phyloP scores from a whole-genome alignment of 2,113 vertebrate species.

The Perognathus longimembris region DNA sequence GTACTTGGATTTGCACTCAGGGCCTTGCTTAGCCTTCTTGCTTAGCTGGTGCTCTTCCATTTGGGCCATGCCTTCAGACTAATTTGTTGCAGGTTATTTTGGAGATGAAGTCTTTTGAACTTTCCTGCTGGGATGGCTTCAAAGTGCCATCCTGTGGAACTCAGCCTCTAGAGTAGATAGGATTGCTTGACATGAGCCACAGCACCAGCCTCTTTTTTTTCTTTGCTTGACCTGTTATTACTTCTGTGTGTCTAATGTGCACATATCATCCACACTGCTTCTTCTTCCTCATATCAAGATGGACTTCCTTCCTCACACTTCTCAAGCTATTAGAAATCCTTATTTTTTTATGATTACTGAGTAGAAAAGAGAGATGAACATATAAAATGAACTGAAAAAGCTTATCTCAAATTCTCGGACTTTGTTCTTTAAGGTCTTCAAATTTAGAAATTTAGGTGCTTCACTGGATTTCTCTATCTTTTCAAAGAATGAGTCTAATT shows the following conservation, averaged over 20 bases:
- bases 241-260: neutral
- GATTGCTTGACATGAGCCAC: neutral
- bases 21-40: too few species aligned
- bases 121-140: too few species aligned
- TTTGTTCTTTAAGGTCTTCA: conserved; percentile 42
- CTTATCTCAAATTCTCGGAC: conserved; percentile 31
- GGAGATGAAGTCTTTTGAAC: too few species aligned
- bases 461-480: neutral
- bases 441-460: conserved; percentile 11
- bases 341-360: conserved; percentile 31
- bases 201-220: neutral
- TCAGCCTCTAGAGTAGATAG: too few species aligned
- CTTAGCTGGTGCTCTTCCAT: too few species aligned
- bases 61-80: too few species aligned
- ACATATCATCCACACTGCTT: neutral
- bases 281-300: rapidly evolving
- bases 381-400: conserved; percentile 38
- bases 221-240: neutral
- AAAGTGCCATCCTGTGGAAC: too few species aligned
- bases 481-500: conserved; percentile 1
- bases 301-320: neutral
- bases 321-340: neutral
- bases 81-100: too few species aligned
- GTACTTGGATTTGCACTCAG: too few species aligned
- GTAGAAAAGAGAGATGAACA: conserved; percentile 24